Evolutionary conservation across 1,140 invertebrate species (phyloP).

Genomic region (Cryptotermes secundus): DNA sequence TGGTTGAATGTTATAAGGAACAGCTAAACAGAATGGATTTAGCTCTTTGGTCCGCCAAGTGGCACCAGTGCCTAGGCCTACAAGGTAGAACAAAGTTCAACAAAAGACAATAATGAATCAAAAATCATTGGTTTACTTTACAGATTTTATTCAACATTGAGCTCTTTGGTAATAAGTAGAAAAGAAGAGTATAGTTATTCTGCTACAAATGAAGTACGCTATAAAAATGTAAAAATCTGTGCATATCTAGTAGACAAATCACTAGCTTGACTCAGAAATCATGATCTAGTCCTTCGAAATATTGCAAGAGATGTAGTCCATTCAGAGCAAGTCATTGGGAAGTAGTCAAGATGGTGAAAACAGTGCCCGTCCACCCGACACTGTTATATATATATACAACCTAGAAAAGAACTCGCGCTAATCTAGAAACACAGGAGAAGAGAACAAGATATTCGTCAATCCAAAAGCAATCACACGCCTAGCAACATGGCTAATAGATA

Average conservation of each 20-base stretch:
- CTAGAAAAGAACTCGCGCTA: slow-evolving; percentile 33
- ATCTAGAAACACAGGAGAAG: slow-evolving; percentile 35
- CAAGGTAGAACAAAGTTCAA: slow-evolving; percentile 29
- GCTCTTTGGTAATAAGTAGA: slow-evolving; percentile 33
- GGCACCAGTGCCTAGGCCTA: slow-evolving; percentile 27
- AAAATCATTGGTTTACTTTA: background rate
- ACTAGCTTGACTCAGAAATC: slow-evolving; percentile 36
- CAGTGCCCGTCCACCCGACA: slow-evolving; percentile 24
- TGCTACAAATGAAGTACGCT: slow-evolving; percentile 38
- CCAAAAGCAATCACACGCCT: slow-evolving; percentile 33
- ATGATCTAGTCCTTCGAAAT: slow-evolving; percentile 32
- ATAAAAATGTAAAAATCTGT: slow-evolving; percentile 40
- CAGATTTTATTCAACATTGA: slow-evolving; percentile 28
- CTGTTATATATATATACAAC: slow-evolving; percentile 32
- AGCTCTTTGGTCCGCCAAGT: slow-evolving; percentile 28
- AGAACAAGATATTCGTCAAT: slow-evolving; percentile 34
- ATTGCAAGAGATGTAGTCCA: slow-evolving; percentile 36
- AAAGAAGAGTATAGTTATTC: slow-evolving; percentile 35
- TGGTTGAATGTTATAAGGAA: slow-evolving; percentile 33
- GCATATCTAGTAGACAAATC: slow-evolving; percentile 37
- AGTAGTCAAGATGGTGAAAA: slow-evolving; percentile 7
- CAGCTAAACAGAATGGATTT: slow-evolving; percentile 34
- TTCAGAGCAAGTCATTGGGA: slow-evolving; percentile 34
- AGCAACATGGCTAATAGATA: slow-evolving; percentile 23
- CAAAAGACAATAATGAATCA: slow-evolving; percentile 5